Evolutionary conservation across 2,888 invertebrate species (phyloP), one percentile per base, ranked within the genome.

Genomic region (Maniola hyperantus): DNA sequence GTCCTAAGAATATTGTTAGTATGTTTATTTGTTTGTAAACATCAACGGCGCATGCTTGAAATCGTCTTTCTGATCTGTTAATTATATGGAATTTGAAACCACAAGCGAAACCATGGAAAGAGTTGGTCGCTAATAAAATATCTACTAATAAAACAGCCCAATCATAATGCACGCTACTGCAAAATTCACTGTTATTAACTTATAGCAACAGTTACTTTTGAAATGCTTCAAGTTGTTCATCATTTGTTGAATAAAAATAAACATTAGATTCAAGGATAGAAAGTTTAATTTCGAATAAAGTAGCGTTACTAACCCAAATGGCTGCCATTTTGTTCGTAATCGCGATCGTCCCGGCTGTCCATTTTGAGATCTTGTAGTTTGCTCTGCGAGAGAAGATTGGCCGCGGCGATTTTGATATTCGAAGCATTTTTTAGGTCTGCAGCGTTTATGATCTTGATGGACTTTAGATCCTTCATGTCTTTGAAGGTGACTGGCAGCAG

Each of bases 401-500:
- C 93, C 0, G 93, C 92, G 0, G 93, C 90, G 58, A 93, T 73
- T 70, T 93, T 93, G 39, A 94, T 91, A 74, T 92, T 93, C 5
- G 93, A 89, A 7, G 93, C 89, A 71, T 93, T 89, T 82, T 93
- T 91, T 71, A 94, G 79, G 72, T 93, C 93, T 0, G 94, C 89
- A 0, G 95, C 94, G 75, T 95, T 96, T 62, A 96, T 94, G 65
- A 96, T 95, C 87, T 96, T 95, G 65, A 95, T 95, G 0, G 95
- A 94, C 74, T 94, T 95, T 65, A 96, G 92, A 79, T 95, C 95
- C 83, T 95, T 95, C 87, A 95, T 94, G 68, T 95, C 94, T 74
- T 95, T 95, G 58, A 95, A 85, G 44, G 94, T 95, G 6, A 96
- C 94, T 0, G 96, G 96, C 26, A 96, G 88, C 15, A 96, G 87